These are phyloP conservation scores for Paraescarpia echinospica DNA, from an alignment of 1,140 invertebrate species.

Conservation along the genomic window DNA sequence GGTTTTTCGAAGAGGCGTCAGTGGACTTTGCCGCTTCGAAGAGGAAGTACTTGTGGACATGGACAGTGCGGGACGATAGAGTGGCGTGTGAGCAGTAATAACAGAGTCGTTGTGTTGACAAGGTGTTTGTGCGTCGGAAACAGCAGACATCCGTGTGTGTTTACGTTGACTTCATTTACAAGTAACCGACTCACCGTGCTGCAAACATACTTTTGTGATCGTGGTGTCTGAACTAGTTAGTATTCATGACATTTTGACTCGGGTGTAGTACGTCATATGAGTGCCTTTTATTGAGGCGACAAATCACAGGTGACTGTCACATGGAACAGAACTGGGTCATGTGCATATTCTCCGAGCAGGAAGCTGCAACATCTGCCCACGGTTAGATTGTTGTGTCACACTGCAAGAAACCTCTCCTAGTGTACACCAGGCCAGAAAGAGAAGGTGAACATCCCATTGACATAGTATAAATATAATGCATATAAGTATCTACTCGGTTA, in stretches of 20 bases:
- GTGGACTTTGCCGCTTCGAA: not conserved
- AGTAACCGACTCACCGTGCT: not conserved
- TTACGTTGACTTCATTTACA: too few relatives aligned
- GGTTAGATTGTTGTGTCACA: not conserved
- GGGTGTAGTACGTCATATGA: too few relatives aligned
- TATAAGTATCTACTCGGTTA: not conserved
- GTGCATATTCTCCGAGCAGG: not conserved
- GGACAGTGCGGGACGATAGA: not conserved
- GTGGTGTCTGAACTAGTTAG: not conserved
- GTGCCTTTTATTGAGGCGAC: too few relatives aligned
- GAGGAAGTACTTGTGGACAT: not conserved
- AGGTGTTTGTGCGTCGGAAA: too few relatives aligned
- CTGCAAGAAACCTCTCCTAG: not conserved
- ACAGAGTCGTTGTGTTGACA: not conserved
- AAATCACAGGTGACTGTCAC: not conserved
- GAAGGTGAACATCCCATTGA: not conserved
- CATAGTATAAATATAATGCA: too few relatives aligned
- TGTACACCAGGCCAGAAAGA: not conserved
- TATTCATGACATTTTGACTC: too few relatives aligned
- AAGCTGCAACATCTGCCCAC: not conserved
- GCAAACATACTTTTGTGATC: not conserved
- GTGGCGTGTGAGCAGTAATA: not conserved
- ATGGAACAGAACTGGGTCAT: not conserved
- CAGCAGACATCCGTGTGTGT: too few relatives aligned
- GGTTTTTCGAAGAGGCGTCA: not conserved